Conservation (phyloP, 1,140 invertebrate genomes). For the Dufourea novaeangliae region DNA sequence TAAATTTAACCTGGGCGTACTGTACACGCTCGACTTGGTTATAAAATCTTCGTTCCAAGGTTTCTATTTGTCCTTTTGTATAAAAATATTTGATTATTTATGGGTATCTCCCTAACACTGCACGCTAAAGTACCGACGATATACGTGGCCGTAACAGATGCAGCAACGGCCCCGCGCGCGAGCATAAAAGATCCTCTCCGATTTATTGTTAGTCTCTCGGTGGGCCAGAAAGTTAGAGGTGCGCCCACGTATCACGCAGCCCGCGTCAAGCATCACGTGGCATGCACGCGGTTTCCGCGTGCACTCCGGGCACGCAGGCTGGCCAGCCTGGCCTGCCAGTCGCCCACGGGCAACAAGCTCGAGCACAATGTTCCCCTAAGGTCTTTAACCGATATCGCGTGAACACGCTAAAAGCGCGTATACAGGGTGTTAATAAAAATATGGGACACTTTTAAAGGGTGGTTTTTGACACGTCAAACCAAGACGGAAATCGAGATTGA, state of each 20-base stretch:
- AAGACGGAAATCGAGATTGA: neutral
- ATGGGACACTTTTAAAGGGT: no score
- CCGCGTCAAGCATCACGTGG: conserved; percentile 48
- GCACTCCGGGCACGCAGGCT: neutral
- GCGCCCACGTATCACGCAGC: conserved; percentile 46
- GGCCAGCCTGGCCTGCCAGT: neutral
- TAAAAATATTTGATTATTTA: no score
- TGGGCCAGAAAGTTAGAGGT: conserved; percentile 50
- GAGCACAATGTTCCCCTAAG: neutral
- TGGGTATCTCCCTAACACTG: no score
- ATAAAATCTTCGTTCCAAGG: no score
- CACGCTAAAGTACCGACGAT: no score
- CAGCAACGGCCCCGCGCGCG: neutral
- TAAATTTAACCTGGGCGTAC: no score
- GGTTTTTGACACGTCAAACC: neutral
- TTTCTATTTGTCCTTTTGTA: no score
- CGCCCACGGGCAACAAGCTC: neutral
- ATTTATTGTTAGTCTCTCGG: conserved; percentile 46
- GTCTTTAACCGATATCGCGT: conserved; percentile 28
- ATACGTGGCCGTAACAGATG: neutral
- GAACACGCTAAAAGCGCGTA: conserved; percentile 13
- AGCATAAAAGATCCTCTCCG: neutral
- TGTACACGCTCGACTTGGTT: no score
- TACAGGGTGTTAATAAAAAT: neutral
- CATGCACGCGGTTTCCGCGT: conserved; percentile 53